Conservation (phyloP, 2,888 invertebrate genomes). For the Agonopterix arenella region DNA sequence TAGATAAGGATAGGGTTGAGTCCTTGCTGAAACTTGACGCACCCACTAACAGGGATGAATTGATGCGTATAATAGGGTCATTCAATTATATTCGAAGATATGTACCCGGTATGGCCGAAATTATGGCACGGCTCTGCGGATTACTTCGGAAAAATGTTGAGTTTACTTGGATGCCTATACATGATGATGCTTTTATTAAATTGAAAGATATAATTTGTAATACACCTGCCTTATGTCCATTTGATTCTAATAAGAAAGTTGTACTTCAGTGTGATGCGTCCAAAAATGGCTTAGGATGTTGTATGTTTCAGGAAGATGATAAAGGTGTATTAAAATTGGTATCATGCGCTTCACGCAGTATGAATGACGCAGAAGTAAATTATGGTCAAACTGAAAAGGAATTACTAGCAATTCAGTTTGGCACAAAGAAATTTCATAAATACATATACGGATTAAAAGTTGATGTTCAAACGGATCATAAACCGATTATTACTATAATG, state of each 20-base stretch:
- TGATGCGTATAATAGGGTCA: slow-evolving; percentile 10
- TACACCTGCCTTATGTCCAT: slow-evolving; percentile 3
- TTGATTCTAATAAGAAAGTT: slow-evolving; percentile 8
- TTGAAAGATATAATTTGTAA: slow-evolving; percentile 1
- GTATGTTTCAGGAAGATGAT: slow-evolving; percentile 5
- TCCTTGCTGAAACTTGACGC: slow-evolving; percentile 8
- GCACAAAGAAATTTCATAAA: slow-evolving; percentile 5
- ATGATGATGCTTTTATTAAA: slow-evolving; percentile 10
- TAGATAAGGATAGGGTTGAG: slow-evolving; percentile 10
- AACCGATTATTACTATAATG: background rate
- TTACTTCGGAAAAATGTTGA: slow-evolving; percentile 9
- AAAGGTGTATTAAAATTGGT: slow-evolving; percentile 4
- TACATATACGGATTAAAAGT: slow-evolving; percentile 5
- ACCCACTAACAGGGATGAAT: slow-evolving; percentile 9
- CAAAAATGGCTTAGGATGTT: slow-evolving; percentile 4
- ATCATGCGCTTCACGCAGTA: slow-evolving; percentile 4
- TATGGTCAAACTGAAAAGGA: slow-evolving; percentile 9
- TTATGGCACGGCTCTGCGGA: slow-evolving; percentile 10
- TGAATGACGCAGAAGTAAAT: slow-evolving; percentile 7
- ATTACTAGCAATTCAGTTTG: slow-evolving; percentile 6
- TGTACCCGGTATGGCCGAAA: slow-evolving; percentile 11
- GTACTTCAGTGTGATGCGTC: slow-evolving; percentile 11
- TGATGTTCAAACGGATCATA: slow-evolving; percentile 6
- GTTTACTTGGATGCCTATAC: slow-evolving; percentile 10
- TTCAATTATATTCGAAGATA: slow-evolving; percentile 13